Evolutionary conservation across 2,888 invertebrate genomes (phyloP), one percentile per base, ranked within the genome.

Genomic region (Atrina japonica): DNA sequence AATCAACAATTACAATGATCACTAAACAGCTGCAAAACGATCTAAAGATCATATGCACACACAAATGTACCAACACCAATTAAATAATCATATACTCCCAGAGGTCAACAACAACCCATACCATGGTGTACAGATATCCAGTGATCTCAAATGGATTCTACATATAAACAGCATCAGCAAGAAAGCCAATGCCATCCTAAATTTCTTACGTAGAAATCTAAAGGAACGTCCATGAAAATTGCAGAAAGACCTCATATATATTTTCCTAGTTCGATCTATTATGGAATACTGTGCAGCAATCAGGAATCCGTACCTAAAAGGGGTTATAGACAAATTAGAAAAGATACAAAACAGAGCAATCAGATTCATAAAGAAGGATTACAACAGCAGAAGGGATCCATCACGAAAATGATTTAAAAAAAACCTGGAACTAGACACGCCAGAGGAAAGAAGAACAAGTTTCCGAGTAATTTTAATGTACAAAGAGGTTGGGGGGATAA

Each of bases 281-380:
- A 40, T 67, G 60, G 67, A 67, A 53, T 67, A 67, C 30, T 53
- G 67, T 2, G 50, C 61, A 53, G 45, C 45, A 3, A 58, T 67
- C 50, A 60, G 60, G 52, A 67, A 67, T 30, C 61, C 67, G 29
- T 67, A 60, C 53, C 18, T 53, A 18, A 50, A 67, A 61, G 53
- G 60, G 55, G 47, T 61, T 35, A 67, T 67, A 1, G 61, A 61
- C 41, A 67, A 67, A 35, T 30, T 67, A 35, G 63, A 63, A 47
- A 14, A n/a, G 30, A 56, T 63, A 25, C 61, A 69, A 63, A 63
- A 49, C 49, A 45, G 68, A 53, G 53, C 53, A 9, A 41, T 61
- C 35, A 41, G 45, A 58, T 61, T 53, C n/a, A n/a, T n/a, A n/a
- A n/a, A n/a, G n/a, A n/a, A n/a, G n/a, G n/a, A n/a, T n/a, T n/a